phyloP scores from a whole-genome alignment of 2,797 vertebrate genomes.

The Microctenopoma stevenorrisi region DNA sequence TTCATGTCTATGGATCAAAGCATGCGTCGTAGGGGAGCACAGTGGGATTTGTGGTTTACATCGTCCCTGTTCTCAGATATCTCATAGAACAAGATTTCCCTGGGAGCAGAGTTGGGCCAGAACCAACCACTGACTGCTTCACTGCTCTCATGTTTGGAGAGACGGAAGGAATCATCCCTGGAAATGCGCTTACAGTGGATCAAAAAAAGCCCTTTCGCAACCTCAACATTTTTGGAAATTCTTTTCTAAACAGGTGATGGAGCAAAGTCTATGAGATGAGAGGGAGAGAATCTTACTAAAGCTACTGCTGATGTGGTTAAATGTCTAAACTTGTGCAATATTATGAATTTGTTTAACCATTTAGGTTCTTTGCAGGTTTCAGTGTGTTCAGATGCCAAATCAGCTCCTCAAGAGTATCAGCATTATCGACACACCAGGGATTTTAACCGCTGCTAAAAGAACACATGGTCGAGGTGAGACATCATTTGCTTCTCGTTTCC shows the following conservation, averaged over 20 bases:
- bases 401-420: conserved; percentile 90
- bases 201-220: conserved; percentile 91
- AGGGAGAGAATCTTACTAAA: neutral
- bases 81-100: conserved; percentile 91
- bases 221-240: conserved; percentile 90
- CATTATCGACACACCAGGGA: conserved; percentile 90
- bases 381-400: conserved; percentile 88
- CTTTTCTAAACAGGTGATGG: conserved; percentile 91
- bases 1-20: neutral
- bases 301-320: neutral
- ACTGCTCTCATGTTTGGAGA: conserved; percentile 91
- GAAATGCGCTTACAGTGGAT: conserved; percentile 91
- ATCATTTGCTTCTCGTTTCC: neutral
- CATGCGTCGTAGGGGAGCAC: neutral
- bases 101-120: conserved; percentile 89
- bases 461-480: conserved; percentile 86
- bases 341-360: neutral
- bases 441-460: conserved; percentile 86
- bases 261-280: too few species aligned
- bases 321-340: neutral
- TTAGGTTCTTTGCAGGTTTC: conserved; percentile 80
- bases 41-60: neutral
- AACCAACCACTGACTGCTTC: conserved; percentile 93
- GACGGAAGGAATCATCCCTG: conserved; percentile 84
- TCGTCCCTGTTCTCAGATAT: conserved; percentile 75